These are phyloP conservation scores for Actias luna DNA, from an alignment of 2,888 invertebrate genomes.

Conservation along the genomic window DNA sequence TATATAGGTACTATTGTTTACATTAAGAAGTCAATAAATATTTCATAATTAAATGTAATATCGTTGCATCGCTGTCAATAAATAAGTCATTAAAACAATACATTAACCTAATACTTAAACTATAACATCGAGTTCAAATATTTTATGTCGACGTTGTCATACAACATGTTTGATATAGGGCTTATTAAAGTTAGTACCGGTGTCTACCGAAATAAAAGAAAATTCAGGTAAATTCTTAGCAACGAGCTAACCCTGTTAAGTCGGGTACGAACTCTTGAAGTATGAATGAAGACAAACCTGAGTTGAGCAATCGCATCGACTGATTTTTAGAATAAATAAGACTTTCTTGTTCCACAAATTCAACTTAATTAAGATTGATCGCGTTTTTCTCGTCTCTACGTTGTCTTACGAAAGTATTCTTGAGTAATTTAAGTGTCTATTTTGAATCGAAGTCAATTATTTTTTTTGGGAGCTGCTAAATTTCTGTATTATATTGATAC, in stretches of 20 bases:
- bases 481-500: too few species aligned
- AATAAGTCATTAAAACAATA: too few species aligned
- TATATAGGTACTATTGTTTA: too few species aligned
- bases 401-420: background rate
- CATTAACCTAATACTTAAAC: too few species aligned
- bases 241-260: conserved; percentile 32
- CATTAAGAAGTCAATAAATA: too few species aligned
- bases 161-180: background rate
- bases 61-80: too few species aligned
- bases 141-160: too few species aligned
- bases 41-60: too few species aligned
- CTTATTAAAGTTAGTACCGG: background rate
- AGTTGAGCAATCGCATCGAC: conserved; percentile 26
- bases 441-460: too few species aligned
- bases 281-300: conserved; percentile 28
- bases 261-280: conserved; percentile 23
- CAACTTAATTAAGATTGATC: background rate
- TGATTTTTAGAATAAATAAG: conserved; percentile 36
- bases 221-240: conserved; percentile 33
- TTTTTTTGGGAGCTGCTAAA: too few species aligned
- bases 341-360: conserved; percentile 4
- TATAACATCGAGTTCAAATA: too few species aligned
- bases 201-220: conserved; percentile 15
- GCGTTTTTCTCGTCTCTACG: background rate
- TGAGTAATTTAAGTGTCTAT: background rate